A percentile compares a stretch with the other conserved stretches of the same genome.
Evolutionary conservation across 2,113 vertebrate species (phyloP).

Genomic region (Xenus cinereus): DNA sequence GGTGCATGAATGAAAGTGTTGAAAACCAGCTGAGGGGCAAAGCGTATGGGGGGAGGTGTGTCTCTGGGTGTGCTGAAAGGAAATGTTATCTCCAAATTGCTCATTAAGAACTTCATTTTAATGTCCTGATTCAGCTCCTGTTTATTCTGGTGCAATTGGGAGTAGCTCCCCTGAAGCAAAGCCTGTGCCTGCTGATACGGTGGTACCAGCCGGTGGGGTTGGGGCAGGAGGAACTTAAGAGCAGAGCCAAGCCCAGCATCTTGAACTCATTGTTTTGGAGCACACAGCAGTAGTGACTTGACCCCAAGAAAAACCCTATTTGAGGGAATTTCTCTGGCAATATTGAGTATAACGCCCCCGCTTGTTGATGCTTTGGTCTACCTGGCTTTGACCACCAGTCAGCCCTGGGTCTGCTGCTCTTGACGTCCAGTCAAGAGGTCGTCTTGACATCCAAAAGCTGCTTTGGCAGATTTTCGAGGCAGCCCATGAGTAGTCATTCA

Average conservation of each 20-base stretch:
- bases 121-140: slow-evolving; percentile 30
- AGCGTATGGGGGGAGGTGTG: neutral
- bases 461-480: neutral
- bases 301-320: neutral
- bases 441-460: neutral
- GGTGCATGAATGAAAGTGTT: neutral
- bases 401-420: neutral
- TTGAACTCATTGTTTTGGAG: neutral
- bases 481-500: neutral
- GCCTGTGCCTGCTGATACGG: rapidly evolving
- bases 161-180: neutral
- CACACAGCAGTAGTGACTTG: rapidly evolving
- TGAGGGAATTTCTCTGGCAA: neutral
- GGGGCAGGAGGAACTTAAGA: neutral
- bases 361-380: neutral
- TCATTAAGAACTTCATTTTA: slow-evolving; percentile 12
- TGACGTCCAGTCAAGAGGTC: neutral
- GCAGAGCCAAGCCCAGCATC: neutral
- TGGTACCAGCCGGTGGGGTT: neutral
- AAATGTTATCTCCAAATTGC: slow-evolving; percentile 20
- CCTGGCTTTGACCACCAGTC: neutral
- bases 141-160: neutral
- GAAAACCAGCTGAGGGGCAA: slow-evolving; percentile 2
- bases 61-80: slow-evolving; percentile 26
- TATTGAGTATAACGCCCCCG: neutral